Percentiles rank a stretch among this genome's conserved stretches.
phyloP scores from a whole-genome alignment of 2,797 vertebrate genomes.

The Propithecus deckenii region DNA sequence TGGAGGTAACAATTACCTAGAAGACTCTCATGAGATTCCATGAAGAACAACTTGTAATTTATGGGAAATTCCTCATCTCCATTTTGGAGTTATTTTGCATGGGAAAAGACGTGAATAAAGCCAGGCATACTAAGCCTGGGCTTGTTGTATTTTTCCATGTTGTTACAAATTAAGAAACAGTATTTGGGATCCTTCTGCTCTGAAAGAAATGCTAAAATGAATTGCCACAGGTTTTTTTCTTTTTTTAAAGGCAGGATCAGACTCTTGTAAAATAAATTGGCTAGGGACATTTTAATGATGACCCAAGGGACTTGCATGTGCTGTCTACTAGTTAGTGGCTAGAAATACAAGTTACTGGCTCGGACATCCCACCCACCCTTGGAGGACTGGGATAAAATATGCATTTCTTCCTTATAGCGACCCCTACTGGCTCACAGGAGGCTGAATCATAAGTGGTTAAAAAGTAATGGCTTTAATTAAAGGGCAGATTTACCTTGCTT shows the following conservation, averaged over 20 bases:
- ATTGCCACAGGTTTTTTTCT: neutral
- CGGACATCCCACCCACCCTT: neutral
- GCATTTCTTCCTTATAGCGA: constrained; percentile 9
- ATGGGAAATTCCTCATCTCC: neutral
- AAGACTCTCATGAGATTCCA: neutral
- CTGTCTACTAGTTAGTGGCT: neutral
- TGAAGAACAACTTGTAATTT: neutral
- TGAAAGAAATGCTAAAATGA: constrained; percentile 1
- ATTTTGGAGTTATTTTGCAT: constrained; percentile 45
- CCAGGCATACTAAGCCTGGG: neutral
- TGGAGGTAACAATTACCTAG: constrained; percentile 87
- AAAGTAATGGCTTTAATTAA: constrained; percentile 47
- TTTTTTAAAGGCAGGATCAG: neutral
- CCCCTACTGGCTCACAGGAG: constrained; percentile 1
- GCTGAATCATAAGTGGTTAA: neutral
- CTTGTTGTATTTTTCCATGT: neutral
- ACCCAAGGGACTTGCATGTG: neutral
- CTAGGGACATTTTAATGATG: neutral
- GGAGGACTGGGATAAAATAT: neutral
- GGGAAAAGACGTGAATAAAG: neutral
- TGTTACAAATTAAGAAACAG: neutral
- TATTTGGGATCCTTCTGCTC: neutral
- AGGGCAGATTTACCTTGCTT: neutral
- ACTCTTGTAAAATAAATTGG: neutral
- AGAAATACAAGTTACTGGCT: neutral